Evolutionary conservation across 2,888 invertebrate species (phyloP).

Genomic region (Taenaris catops): DNA sequence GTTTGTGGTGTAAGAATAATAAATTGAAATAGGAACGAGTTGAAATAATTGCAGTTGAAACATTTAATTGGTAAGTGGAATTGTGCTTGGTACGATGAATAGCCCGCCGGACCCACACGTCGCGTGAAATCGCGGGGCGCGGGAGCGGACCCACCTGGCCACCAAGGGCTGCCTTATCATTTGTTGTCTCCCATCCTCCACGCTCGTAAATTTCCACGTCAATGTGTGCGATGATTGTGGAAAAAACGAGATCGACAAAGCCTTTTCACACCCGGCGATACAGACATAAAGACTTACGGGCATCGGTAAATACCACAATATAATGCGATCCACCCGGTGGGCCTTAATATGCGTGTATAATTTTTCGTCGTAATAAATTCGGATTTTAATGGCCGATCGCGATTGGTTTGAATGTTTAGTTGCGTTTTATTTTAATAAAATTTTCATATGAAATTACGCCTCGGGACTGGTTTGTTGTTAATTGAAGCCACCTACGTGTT

Average conservation of each 20-base stretch:
- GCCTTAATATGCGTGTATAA: constrained; percentile 70
- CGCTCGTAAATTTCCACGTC: constrained; percentile 78
- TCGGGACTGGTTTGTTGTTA: constrained; percentile 54
- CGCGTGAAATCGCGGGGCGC: constrained; percentile 73
- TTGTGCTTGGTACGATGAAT: constrained; percentile 30
- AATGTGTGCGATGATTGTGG: constrained; percentile 75
- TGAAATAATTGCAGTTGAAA: constrained; percentile 43
- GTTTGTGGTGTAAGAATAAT: too few species aligned
- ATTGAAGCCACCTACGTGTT: constrained; percentile 54
- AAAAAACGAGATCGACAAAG: constrained; percentile 69
- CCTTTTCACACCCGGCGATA: constrained; percentile 64
- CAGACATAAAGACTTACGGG: constrained; percentile 55
- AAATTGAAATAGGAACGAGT: too few species aligned
- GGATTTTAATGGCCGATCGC: constrained; percentile 68
- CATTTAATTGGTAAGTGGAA: constrained; percentile 60
- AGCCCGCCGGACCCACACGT: constrained; percentile 63
- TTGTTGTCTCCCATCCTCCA: constrained; percentile 76
- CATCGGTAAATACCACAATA: constrained; percentile 35
- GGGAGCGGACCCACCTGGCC: constrained; percentile 69
- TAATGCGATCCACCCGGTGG: constrained; percentile 47
- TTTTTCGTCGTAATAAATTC: constrained; percentile 76
- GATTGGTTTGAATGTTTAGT: constrained; percentile 60
- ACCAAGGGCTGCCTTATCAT: constrained; percentile 61
- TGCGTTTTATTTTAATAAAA: constrained; percentile 59
- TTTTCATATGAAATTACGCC: constrained; percentile 43